Evolutionary conservation across 2,113 vertebrate genomes (phyloP).

Genomic region (Andinoacara biseriatus): DNA sequence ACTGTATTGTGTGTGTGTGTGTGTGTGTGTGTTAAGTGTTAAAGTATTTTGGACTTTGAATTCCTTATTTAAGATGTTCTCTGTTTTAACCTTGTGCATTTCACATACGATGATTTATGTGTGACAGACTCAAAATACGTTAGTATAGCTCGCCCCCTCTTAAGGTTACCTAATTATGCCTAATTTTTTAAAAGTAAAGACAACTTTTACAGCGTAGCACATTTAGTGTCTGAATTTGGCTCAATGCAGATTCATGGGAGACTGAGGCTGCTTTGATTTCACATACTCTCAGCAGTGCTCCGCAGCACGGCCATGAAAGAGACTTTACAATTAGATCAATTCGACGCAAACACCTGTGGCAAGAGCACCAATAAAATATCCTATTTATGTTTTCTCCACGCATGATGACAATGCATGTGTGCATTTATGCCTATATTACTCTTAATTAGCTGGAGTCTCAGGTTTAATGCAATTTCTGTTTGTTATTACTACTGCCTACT

Average conservation of each 20-base stretch:
- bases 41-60: no score
- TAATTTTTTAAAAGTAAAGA: not conserved
- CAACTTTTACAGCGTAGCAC: not conserved
- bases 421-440: not conserved
- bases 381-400: slow-evolving; percentile 40
- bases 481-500: slow-evolving; percentile 35
- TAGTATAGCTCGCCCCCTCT: not conserved
- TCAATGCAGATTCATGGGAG: slow-evolving; percentile 34
- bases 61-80: no score
- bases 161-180: not conserved
- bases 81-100: not conserved
- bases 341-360: slow-evolving; percentile 47
- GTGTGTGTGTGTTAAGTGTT: no score
- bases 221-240: not conserved
- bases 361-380: slow-evolving; percentile 25
- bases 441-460: slow-evolving; percentile 50
- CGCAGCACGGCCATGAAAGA: slow-evolving; percentile 52
- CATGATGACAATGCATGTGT: slow-evolving; percentile 32
- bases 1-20: no score
- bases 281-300: slow-evolving; percentile 13
- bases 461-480: slow-evolving; percentile 38
- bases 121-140: not conserved
- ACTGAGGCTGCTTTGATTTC: slow-evolving; percentile 52
- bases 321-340: slow-evolving; percentile 70
- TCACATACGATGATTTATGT: no score